These are phyloP conservation scores for Florisuga fusca DNA, from an alignment of 2,797 vertebrate species.

Conservation along the genomic window DNA sequence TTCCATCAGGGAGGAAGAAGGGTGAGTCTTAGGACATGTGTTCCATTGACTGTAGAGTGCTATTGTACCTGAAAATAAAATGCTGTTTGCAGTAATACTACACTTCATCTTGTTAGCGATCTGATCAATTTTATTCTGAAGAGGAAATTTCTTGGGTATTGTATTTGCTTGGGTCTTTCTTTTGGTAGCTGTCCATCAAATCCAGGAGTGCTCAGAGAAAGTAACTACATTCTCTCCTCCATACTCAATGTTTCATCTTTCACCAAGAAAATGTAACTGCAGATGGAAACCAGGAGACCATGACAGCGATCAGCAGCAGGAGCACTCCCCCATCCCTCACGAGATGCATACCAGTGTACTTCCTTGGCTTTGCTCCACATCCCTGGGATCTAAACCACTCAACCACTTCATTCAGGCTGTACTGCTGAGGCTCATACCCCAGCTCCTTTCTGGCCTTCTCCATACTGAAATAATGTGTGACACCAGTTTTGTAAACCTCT, in stretches of 20 bases:
- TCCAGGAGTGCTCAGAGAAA: background rate
- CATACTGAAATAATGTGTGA: constrained; percentile 95
- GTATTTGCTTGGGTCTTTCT: background rate
- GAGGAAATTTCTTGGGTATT: background rate
- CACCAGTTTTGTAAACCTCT: constrained; percentile 94
- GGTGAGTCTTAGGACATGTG: background rate
- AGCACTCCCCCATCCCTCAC: constrained; percentile 77
- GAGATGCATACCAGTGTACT: constrained; percentile 23
- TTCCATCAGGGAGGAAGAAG: background rate
- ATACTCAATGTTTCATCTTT: background rate
- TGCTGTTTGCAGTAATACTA: background rate
- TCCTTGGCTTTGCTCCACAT: constrained; percentile 75
- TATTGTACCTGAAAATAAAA: background rate
- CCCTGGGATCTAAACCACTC: constrained; percentile 90
- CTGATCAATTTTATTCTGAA: background rate
- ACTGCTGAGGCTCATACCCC: constrained; percentile 83
- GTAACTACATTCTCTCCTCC: background rate
- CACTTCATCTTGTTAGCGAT: background rate
- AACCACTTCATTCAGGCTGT: constrained; percentile 87
- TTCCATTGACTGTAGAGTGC: background rate
- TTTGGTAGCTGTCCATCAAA: background rate
- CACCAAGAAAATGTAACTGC: constrained; percentile 47
- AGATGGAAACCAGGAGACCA: constrained; percentile 82
- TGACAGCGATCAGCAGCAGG: constrained; percentile 71
- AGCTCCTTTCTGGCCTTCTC: constrained; percentile 89